Evolutionary conservation across 2,113 vertebrate species (phyloP), one percentile per base, ranked within the genome.

Genomic region (Leptobrachium leishanense): DNA sequence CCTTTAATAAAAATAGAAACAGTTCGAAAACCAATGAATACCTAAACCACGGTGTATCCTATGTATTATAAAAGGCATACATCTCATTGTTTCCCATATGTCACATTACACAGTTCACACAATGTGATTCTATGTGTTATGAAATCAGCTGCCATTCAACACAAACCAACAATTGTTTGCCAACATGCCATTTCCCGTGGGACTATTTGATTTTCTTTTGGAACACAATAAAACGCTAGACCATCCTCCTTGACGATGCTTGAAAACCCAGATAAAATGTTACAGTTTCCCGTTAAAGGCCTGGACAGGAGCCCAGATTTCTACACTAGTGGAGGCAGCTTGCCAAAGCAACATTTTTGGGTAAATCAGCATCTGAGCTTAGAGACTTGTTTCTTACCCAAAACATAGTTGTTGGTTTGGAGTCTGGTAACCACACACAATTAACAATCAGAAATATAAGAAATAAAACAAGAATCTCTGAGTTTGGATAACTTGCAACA

Each of bases 1-100:
- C 85, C 93, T 94, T 83, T 42, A 65, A n/a, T 57, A 2, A 63
- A 74, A 74, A 41, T 2, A 64, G 40, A 65, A 31, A 39, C 2
- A 65, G n/a, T 40, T 65, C 31, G 8, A 50, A 50, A 50, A 50
- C 46, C 4, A 31, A 31, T 31, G 20, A 31, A 31, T 31, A 31
- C 20, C 20, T 31, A 31, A 31, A 31, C 20, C 20, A 31, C 20
- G 20, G 20, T 31, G 20, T 31, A 31, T 31, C 20, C 20, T 31
- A 31, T 31, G 20, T 31, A 50, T 5, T 50, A 50, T 50, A 50
- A 50, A 50, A 50, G 8, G 46, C 4, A 4, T 50, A 50, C 20
- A 50, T 50, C 4, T 5, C 8, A 50, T 50, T 50, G 46, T 50
- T 50, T 50, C 8, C 4, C 46, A 8, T 4, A 50, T 50, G 4